Base-by-base conservation (phyloP, 1,140 invertebrate species). In the Lepidurus arcticus region DNA sequence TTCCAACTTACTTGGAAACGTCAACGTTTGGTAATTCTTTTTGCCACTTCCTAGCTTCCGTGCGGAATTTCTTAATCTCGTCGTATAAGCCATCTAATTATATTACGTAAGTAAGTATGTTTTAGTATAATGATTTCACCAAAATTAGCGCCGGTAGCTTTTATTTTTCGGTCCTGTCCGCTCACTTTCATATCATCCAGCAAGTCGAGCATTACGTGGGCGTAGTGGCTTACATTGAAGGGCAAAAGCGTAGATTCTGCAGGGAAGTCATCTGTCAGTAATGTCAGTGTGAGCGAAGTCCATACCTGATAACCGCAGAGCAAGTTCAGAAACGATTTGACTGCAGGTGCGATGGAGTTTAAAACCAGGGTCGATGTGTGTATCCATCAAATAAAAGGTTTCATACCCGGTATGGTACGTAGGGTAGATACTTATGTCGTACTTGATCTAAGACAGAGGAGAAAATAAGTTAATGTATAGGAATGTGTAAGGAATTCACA, bases 391-490 rank as follows among this genome's bases (percentile, higher is more conserved):
- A 34, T 83, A 80, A 79, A 84, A 82, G 24, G 76, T 84, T n/a
- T 85, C 84, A 45, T 83, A 85, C 44, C 82, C 79, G 2, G 83
- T 84, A 73, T 84, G 83, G 78, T 84, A 83, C 5, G 82, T 73
- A n/a, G 84, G 84, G 78, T 83, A 84, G 11, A 24, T 77, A 42
- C 75, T 73, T 21, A 80, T 79, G 42, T 74, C 77, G 78, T 81
- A 81, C 44, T 80, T 79, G 42, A 53, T 73, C 43, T 44, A 34
- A 21, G 44, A 78, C 43, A 16, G 8, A 43, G 8, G 44, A 8
- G 24, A 44, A 11, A 44, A n/a, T 13, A 74, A 21, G 7, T 75
- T 11, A 44, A 13, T 13, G 26, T 24, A n/a, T n/a, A 42, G 44
- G 42, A 7, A 74, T 11, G 34, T 44, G n/a, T 11, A 75, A n/a